These are phyloP conservation scores for Rhadina sibilatrix DNA, from an alignment of 2,113 vertebrate species.

Conservation along the genomic window DNA sequence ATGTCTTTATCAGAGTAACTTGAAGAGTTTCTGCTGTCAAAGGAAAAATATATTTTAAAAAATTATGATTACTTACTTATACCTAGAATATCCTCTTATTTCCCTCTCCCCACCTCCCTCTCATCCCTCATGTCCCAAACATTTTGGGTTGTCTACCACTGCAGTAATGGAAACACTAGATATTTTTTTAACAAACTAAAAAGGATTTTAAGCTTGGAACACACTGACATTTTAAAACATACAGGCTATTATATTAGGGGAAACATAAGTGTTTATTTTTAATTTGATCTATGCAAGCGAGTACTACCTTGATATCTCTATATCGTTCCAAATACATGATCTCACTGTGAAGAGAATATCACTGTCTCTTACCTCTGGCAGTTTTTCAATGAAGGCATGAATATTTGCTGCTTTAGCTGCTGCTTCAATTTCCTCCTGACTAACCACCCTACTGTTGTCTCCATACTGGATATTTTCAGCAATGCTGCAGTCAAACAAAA, in stretches of 20 bases:
- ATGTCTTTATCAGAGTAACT: not conserved
- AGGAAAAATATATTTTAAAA: not conserved
- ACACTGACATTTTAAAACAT: not conserved
- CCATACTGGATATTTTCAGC: conserved; percentile 70
- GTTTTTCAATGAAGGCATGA: conserved; percentile 65
- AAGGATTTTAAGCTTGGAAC: not conserved
- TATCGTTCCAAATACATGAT: not conserved
- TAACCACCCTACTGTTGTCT: conserved; percentile 48
- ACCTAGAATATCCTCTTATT: not conserved
- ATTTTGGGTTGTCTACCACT: not conserved
- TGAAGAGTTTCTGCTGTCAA: not conserved
- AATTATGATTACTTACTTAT: not conserved
- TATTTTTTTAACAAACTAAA: not conserved
- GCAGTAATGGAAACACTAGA: not conserved
- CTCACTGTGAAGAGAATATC: not conserved
- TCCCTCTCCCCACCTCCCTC: fast-evolving
- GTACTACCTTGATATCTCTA: not conserved
- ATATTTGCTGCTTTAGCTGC: conserved; percentile 70
- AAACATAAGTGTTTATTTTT: not conserved
- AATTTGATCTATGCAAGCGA: not conserved
- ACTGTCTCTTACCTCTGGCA: conserved; percentile 58
- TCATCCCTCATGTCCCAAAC: not conserved
- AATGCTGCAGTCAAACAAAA: conserved; percentile 70
- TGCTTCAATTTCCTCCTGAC: conserved; percentile 61
- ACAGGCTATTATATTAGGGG: not conserved